These are phyloP conservation scores for Pinctada fucata DNA, from an alignment of 2,888 invertebrate genomes.

Conservation along the genomic window DNA sequence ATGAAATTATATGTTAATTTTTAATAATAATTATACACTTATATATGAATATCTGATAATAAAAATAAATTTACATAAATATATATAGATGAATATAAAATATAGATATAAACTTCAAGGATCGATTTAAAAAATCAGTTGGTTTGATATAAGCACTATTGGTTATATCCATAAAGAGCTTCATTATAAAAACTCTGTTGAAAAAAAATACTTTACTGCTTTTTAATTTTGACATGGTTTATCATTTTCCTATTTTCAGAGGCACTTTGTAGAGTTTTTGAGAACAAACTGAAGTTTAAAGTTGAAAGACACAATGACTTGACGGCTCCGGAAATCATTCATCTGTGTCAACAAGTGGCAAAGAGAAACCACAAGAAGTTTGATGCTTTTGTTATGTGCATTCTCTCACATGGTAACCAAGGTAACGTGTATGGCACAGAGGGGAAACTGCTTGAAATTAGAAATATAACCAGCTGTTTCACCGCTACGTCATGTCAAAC, in stretches of 20 bases:
- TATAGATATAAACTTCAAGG: no score
- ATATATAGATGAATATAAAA: no score
- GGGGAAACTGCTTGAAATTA: neutral
- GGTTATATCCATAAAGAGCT: no score
- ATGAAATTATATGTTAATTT: no score
- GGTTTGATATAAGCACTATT: no score
- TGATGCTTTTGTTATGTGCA: constrained; percentile 17
- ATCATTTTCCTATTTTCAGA: neutral
- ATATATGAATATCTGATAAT: no score
- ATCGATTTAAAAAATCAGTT: no score
- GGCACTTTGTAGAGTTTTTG: constrained; percentile 12
- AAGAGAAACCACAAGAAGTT: constrained; percentile 1
- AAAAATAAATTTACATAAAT: no score
- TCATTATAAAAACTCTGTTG: no score
- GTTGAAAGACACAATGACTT: constrained; percentile 13
- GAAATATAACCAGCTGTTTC: constrained; percentile 17
- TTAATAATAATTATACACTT: no score
- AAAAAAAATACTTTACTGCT: no score
- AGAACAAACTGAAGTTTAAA: constrained; percentile 18
- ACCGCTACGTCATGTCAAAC: neutral
- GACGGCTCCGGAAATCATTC: constrained; percentile 17
- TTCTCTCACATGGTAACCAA: constrained; percentile 16
- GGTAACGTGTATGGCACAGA: constrained; percentile 10
- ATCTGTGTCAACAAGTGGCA: neutral
- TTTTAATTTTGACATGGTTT: no score